Conservation (phyloP, 2,113 vertebrate genomes). For the Gasterosteus nipponicus region DNA sequence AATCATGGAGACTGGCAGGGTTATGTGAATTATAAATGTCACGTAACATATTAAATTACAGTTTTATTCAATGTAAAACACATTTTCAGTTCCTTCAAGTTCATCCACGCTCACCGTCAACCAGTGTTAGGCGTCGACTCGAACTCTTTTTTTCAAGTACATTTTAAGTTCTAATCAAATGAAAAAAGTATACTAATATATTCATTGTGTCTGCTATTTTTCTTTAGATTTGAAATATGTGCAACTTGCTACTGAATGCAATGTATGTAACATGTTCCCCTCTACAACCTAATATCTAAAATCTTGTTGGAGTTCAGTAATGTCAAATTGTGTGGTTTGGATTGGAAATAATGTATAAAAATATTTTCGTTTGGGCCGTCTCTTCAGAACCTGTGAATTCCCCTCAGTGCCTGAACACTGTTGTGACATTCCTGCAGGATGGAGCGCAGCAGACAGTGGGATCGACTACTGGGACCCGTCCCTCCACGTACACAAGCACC, state of each 20-base stretch:
- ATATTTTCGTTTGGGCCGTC: background rate
- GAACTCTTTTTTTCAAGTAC: background rate
- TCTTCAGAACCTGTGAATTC: background rate
- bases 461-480: background rate
- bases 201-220: background rate
- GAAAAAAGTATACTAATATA: background rate
- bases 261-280: too few species aligned
- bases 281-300: too few species aligned
- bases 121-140: background rate
- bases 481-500: background rate
- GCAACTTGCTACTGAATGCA: too few species aligned
- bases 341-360: background rate
- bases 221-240: background rate
- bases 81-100: background rate
- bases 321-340: too few species aligned
- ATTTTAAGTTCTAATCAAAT: background rate
- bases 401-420: slow-evolving; percentile 28
- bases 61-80: slow-evolving; percentile 3
- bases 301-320: too few species aligned
- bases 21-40: background rate
- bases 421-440: slow-evolving; percentile 4
- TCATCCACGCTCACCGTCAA: background rate
- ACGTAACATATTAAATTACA: background rate
- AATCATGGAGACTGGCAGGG: slow-evolving; percentile 27
- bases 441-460: background rate